These are phyloP conservation scores for Litoditis marina DNA, from an alignment of 2,888 invertebrate species.

Conservation along the genomic window DNA sequence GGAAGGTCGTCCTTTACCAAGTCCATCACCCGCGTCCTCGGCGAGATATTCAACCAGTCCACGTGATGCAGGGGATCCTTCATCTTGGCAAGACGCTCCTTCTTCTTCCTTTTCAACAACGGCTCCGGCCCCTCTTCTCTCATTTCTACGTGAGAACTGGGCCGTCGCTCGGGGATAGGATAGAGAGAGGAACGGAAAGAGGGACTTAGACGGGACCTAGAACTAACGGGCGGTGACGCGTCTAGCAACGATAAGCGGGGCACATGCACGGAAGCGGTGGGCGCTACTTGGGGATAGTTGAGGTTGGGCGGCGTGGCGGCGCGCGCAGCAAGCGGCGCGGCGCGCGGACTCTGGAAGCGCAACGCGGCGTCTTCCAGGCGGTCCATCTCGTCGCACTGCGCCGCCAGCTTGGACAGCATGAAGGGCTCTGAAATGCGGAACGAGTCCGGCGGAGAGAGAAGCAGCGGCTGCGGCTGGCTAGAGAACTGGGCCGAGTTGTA, in stretches of 20 bases:
- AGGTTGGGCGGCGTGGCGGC: slow-evolving; percentile 17
- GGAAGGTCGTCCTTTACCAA: slow-evolving; percentile 46
- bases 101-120: slow-evolving; percentile 50
- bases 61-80: slow-evolving; percentile 48
- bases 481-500: slow-evolving; percentile 13
- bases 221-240: background rate
- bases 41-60: slow-evolving; percentile 59
- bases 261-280: slow-evolving; percentile 15
- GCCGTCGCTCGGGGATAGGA: slow-evolving; percentile 17
- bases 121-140: slow-evolving; percentile 38
- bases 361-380: slow-evolving; percentile 24
- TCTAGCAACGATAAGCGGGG: slow-evolving; percentile 13
- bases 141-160: background rate
- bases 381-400: slow-evolving; percentile 49
- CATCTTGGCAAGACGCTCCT: slow-evolving; percentile 41
- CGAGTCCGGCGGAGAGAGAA: slow-evolving; percentile 27
- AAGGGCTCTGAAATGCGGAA: slow-evolving; percentile 50
- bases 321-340: slow-evolving; percentile 22
- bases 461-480: slow-evolving; percentile 24
- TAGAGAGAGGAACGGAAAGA: slow-evolving; percentile 26
- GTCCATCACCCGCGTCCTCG: slow-evolving; percentile 32
- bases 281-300: slow-evolving; percentile 3
- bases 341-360: slow-evolving; percentile 21
- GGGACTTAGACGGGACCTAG: slow-evolving; percentile 19
- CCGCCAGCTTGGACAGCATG: slow-evolving; percentile 56